phyloP scores from a whole-genome alignment of 1,140 invertebrate genomes.

The Drosophila pruinosa region DNA sequence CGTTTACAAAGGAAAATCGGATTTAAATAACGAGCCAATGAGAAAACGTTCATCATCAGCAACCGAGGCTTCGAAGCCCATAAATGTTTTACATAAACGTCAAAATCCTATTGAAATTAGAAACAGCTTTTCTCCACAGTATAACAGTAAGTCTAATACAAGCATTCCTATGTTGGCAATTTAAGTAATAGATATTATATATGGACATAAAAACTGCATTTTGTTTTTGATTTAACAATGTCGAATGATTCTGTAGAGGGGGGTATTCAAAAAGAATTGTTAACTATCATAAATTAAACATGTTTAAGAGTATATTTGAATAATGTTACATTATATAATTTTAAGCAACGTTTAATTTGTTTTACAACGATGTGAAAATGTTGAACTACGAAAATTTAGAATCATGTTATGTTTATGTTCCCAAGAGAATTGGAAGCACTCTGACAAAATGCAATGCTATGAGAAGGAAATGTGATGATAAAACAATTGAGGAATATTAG shows the following conservation, averaged over 20 bases:
- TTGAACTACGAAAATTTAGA: too few relatives aligned
- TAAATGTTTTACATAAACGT: conserved; percentile 85
- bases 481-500: too few relatives aligned
- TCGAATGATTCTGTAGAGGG: background rate
- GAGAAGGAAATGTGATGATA: too few relatives aligned
- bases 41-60: conserved; percentile 89
- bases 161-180: background rate
- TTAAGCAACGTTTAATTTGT: background rate
- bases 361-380: too few relatives aligned
- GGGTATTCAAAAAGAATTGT: background rate
- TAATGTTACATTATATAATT: background rate
- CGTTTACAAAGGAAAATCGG: conserved; percentile 66
- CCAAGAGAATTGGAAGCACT: too few relatives aligned
- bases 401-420: too few relatives aligned
- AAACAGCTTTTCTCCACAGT: conserved; percentile 84
- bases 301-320: too few relatives aligned
- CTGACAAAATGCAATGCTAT: too few relatives aligned
- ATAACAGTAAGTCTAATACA: conserved; percentile 84
- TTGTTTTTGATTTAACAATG: background rate
- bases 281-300: background rate
- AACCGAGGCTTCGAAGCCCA: conserved; percentile 89
- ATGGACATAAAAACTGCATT: background rate
- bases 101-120: conserved; percentile 85
- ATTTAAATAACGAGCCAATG: conserved; percentile 86
- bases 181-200: background rate